These are phyloP conservation scores for Hetaerina titia DNA, from an alignment of 2,888 invertebrate genomes.

Conservation along the genomic window DNA sequence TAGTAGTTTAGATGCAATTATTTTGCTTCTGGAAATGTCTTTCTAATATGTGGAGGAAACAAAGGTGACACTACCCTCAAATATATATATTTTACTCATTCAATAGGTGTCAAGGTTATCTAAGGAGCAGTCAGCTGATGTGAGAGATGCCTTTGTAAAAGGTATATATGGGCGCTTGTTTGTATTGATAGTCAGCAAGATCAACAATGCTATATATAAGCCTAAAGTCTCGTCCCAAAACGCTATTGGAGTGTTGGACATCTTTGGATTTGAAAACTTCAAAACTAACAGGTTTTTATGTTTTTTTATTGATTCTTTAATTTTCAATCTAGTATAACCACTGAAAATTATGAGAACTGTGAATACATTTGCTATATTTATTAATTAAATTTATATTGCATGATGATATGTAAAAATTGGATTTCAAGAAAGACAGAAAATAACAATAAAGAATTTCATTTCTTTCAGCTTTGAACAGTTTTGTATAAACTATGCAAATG, in stretches of 20 bases:
- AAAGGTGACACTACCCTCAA: too few relatives aligned
- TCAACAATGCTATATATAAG: conserved; percentile 90
- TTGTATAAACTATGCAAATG: conserved; percentile 98
- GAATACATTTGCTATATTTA: neutral
- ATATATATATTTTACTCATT: neutral
- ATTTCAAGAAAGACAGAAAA: neutral
- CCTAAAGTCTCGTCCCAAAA: conserved; percentile 81
- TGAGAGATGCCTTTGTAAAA: conserved; percentile 95
- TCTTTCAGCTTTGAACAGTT: conserved; percentile 91
- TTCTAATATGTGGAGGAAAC: neutral
- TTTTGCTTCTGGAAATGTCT: neutral
- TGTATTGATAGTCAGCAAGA: conserved; percentile 92
- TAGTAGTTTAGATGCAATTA: neutral
- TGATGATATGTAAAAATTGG: neutral
- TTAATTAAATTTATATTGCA: neutral
- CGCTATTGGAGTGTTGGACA: conserved; percentile 95
- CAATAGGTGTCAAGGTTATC: conserved; percentile 82
- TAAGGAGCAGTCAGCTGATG: conserved; percentile 88
- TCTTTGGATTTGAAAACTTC: conserved; percentile 98
- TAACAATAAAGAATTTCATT: neutral
- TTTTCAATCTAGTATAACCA: neutral
- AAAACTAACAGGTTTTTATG: conserved; percentile 84
- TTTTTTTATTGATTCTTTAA: neutral
- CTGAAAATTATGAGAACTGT: neutral
- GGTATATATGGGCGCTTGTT: conserved; percentile 95